phyloP scores from a whole-genome alignment of 2,113 vertebrate genomes.

The Rhynchomys soricoides region DNA sequence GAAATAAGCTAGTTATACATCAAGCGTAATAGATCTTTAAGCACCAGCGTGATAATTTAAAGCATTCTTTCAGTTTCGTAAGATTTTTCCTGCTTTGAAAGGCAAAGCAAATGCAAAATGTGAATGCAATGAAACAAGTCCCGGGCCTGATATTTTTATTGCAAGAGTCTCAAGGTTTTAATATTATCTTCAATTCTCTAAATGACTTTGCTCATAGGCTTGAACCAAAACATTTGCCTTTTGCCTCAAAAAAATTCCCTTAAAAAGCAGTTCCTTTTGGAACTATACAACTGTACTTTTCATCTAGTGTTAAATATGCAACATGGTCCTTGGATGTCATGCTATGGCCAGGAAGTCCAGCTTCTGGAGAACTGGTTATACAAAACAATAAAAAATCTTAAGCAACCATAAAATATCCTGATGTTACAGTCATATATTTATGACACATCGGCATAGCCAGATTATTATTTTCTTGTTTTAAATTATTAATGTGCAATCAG shows the following conservation, averaged over 20 bases:
- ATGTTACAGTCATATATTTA: constrained; percentile 42
- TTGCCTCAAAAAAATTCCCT: constrained; percentile 63
- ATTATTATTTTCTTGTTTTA: constrained; percentile 36
- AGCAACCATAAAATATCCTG: constrained; percentile 52
- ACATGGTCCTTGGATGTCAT: constrained; percentile 61
- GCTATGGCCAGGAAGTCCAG: constrained; percentile 53
- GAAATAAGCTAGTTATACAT: constrained; percentile 36
- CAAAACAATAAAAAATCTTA: constrained; percentile 62
- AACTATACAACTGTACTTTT: constrained; percentile 79
- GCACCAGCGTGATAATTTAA: constrained; percentile 60
- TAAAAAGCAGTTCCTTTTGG: constrained; percentile 57
- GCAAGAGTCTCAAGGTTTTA: constrained; percentile 54
- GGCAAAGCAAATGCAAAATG: constrained; percentile 73
- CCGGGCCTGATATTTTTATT: constrained; percentile 56
- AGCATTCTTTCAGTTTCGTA: constrained; percentile 60
- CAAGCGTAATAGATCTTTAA: constrained; percentile 45
- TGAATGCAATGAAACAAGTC: constrained; percentile 69
- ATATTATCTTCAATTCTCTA: constrained; percentile 52
- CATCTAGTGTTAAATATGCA: constrained; percentile 79
- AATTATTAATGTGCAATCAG: constrained; percentile 32
- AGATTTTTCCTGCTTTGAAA: constrained; percentile 72
- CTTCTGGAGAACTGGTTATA: constrained; percentile 68
- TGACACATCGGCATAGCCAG: constrained; percentile 9
- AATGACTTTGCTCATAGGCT: constrained; percentile 50
- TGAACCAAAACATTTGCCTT: constrained; percentile 61